Percentiles rank a stretch among this genome's conserved stretches.
These are phyloP conservation scores for Avahi laniger DNA, from an alignment of 2,797 vertebrate genomes.

Conservation along the genomic window DNA sequence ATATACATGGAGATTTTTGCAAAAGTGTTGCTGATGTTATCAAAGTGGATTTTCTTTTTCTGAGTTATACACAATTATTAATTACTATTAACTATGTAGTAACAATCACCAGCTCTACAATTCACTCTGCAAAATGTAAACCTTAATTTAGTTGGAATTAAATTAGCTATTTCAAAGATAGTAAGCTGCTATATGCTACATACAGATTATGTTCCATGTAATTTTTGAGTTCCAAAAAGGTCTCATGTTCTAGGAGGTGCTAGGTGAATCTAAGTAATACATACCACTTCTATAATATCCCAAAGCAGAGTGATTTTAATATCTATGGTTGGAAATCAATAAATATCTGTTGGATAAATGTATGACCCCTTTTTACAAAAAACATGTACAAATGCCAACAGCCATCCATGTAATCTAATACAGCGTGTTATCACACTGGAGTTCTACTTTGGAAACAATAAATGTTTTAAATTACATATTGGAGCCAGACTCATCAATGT, in stretches of 20 bases:
- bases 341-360: background rate
- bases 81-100: background rate
- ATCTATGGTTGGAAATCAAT: background rate
- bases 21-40: background rate
- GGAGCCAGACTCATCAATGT: background rate
- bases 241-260: background rate
- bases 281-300: background rate
- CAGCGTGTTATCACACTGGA: background rate
- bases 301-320: slow-evolving; percentile 14
- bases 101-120: background rate
- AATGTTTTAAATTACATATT: background rate
- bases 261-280: background rate
- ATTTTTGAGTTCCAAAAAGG: slow-evolving; percentile 17
- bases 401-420: background rate
- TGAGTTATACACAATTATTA: slow-evolving; percentile 1
- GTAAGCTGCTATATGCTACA: background rate
- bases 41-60: background rate
- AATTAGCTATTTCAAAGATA: background rate
- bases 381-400: background rate
- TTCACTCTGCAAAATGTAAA: background rate
- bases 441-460: slow-evolving; percentile 25
- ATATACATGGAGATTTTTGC: background rate
- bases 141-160: background rate
- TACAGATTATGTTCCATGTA: background rate
- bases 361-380: background rate